Evolutionary conservation across 2,888 invertebrate species (phyloP).

Genomic region (Calephelis perditalis): DNA sequence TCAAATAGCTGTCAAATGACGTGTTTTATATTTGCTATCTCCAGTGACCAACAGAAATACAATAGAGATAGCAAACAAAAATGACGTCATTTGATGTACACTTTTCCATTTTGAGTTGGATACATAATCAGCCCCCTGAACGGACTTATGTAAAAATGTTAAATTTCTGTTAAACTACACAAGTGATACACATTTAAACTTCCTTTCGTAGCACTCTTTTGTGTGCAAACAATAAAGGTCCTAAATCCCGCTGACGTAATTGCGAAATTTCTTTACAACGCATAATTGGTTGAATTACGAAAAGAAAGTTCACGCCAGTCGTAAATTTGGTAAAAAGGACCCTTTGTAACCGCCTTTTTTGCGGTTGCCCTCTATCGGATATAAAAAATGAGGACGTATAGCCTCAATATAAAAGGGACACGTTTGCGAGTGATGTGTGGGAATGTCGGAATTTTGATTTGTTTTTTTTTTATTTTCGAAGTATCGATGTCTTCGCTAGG

Average conservation of each 20-base stretch:
- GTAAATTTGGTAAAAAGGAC: conserved; percentile 45
- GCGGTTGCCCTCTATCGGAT: conserved; percentile 42
- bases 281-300: conserved; percentile 33
- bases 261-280: conserved; percentile 31
- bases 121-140: too few species aligned
- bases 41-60: too few species aligned
- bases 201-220: conserved; percentile 11
- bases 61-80: too few species aligned
- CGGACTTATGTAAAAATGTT: background rate
- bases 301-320: conserved; percentile 22
- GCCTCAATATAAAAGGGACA: conserved; percentile 22
- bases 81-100: too few species aligned
- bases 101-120: too few species aligned
- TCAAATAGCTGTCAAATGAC: too few species aligned
- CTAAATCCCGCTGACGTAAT: conserved; percentile 24
- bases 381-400: conserved; percentile 30
- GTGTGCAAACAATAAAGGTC: conserved; percentile 23
- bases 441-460: background rate
- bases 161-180: background rate
- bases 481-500: too few species aligned
- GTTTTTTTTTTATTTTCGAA: too few species aligned
- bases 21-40: too few species aligned
- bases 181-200: conserved; percentile 1
- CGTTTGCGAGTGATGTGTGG: conserved; percentile 16
- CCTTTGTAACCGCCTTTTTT: conserved; percentile 50